Evolutionary conservation across 1,140 invertebrate species (phyloP).

Genomic region (Sitobion miscanthi): DNA sequence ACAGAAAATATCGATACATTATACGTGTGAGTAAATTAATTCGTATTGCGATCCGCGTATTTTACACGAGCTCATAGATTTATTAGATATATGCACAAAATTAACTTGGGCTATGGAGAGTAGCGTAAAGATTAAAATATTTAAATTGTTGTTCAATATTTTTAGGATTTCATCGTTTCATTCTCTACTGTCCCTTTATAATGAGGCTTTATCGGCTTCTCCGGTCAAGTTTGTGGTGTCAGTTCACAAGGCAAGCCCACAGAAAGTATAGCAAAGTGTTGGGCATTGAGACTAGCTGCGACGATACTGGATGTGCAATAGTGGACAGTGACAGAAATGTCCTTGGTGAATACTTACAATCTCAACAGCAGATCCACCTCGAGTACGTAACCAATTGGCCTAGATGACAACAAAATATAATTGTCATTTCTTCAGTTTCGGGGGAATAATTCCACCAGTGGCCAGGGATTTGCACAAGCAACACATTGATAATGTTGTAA

Average conservation of each 20-base stretch:
- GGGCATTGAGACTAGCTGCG: conserved; percentile 98
- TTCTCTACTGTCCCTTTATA: neutral
- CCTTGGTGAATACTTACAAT: conserved; percentile 79
- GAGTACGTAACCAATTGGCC: conserved; percentile 65
- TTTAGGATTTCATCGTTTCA: neutral
- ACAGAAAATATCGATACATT: neutral
- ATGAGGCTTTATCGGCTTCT: neutral
- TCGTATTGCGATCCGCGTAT: neutral
- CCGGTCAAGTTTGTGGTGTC: no score
- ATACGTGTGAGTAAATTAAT: neutral
- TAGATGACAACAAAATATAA: conserved; percentile 26
- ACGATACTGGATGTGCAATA: conserved; percentile 93
- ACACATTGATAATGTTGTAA: conserved; percentile 79
- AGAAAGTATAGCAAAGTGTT: conserved; percentile 63
- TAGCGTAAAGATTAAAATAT: neutral
- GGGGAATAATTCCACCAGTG: conserved; percentile 88
- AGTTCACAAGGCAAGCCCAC: neutral
- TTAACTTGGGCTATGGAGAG: neutral
- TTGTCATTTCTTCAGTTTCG: conserved; percentile 70
- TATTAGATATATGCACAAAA: no score
- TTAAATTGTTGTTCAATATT: neutral
- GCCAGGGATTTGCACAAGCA: conserved; percentile 81
- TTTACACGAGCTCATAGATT: neutral
- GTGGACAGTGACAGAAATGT: conserved; percentile 76
- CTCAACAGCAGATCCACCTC: conserved; percentile 78